phyloP scores from a whole-genome alignment of 2,888 invertebrate genomes.

The Cheilosia soror region DNA sequence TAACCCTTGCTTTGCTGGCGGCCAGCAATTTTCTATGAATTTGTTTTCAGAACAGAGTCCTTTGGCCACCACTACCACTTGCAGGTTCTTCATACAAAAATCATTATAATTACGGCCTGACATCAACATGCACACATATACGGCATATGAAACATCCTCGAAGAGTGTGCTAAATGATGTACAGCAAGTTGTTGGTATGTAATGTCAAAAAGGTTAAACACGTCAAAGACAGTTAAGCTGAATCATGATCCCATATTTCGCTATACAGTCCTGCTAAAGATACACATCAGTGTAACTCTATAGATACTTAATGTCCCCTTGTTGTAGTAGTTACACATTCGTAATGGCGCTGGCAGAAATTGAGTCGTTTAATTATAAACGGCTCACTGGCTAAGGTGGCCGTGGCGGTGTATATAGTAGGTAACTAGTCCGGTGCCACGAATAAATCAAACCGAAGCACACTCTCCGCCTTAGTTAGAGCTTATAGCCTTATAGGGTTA shows the following conservation, averaged over 20 bases:
- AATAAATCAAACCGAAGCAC: conserved; percentile 69
- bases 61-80: conserved; percentile 4
- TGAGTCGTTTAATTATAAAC: conserved; percentile 75
- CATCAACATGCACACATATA: background rate
- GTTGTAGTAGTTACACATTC: conserved; percentile 19
- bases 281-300: conserved; percentile 16
- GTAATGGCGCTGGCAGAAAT: conserved; percentile 58
- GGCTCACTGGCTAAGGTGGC: conserved; percentile 53
- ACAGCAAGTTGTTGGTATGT: conserved; percentile 47
- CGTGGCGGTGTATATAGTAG: conserved; percentile 9
- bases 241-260: conserved; percentile 61
- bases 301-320: conserved; percentile 2
- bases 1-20: conserved; percentile 1
- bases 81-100: conserved; percentile 30
- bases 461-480: conserved; percentile 27
- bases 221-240: conserved; percentile 67
- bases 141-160: conserved; percentile 7
- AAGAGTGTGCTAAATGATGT: conserved; percentile 49
- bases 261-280: conserved; percentile 43
- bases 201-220: conserved; percentile 65
- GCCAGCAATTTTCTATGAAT: conserved; percentile 46
- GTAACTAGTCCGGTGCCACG: conserved; percentile 64
- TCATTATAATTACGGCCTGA: conserved; percentile 44
- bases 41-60: conserved; percentile 26
- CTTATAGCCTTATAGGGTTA: conserved; percentile 10